Evolutionary conservation across 2,797 vertebrate species (phyloP).

Genomic region (Apodemus agrarius): DNA sequence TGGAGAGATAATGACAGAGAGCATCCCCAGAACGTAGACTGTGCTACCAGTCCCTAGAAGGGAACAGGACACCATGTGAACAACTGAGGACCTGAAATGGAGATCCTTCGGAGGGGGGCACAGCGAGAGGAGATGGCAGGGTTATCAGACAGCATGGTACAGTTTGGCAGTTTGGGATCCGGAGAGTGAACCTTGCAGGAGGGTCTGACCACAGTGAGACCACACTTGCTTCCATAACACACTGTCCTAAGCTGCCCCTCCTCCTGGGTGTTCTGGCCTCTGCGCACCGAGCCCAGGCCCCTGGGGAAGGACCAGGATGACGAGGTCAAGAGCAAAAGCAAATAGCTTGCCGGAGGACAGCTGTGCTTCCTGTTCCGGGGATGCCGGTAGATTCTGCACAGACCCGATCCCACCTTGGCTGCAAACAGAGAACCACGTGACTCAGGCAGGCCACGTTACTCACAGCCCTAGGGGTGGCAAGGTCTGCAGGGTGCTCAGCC

Average conservation of each 20-base stretch:
- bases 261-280: background rate
- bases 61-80: background rate
- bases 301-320: too few relatives aligned
- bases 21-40: background rate
- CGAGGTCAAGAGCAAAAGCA: too few relatives aligned
- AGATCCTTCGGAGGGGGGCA: background rate
- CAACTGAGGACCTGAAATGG: background rate
- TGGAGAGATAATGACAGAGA: background rate
- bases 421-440: background rate
- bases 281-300: too few relatives aligned
- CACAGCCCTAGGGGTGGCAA: background rate
- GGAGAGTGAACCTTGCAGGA: background rate
- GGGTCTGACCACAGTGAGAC: background rate
- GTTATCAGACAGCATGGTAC: too few relatives aligned
- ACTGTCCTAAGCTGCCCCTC: background rate
- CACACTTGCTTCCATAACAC: background rate
- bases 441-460: background rate
- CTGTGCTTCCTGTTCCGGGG: background rate
- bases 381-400: background rate
- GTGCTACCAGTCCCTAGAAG: background rate
- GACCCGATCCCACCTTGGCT: background rate
- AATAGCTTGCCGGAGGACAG: background rate
- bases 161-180: background rate
- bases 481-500: background rate
- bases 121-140: background rate